Percentiles rank a stretch among this genome's conserved stretches.
Conservation (phyloP, 2,113 vertebrate genomes). For the Ctenodactylus gundi region DNA sequence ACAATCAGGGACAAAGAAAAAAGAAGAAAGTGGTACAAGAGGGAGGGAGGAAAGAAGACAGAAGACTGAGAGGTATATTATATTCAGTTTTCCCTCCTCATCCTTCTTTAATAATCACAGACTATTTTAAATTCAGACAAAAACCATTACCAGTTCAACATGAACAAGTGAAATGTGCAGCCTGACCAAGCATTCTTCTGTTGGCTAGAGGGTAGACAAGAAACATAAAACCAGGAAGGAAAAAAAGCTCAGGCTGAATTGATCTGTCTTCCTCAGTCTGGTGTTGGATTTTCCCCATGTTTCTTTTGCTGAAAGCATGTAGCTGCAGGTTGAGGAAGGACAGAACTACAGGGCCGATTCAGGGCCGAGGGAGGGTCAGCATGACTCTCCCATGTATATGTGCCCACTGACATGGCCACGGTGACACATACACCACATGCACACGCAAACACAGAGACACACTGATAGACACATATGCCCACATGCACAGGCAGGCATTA, state of each 20-base stretch:
- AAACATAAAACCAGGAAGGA: background rate
- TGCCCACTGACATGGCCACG: rapidly evolving
- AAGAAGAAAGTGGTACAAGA: background rate
- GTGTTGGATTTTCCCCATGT: background rate
- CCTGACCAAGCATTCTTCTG: background rate
- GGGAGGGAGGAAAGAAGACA: too few species aligned
- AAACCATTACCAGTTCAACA: background rate
- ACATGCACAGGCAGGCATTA: background rate
- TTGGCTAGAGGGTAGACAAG: background rate
- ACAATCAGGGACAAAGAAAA: background rate
- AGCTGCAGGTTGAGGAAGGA: background rate
- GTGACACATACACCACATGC: background rate
- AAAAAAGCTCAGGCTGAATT: background rate
- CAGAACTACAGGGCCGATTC: background rate
- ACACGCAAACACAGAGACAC: background rate
- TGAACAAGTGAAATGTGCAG: rapidly evolving
- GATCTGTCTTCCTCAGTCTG: background rate
- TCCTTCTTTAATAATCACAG: background rate
- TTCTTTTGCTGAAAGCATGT: too few species aligned
- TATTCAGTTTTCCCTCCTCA: background rate
- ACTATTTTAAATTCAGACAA: background rate
- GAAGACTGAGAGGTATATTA: too few species aligned
- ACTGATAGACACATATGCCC: background rate
- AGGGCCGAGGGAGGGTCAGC: too few species aligned
- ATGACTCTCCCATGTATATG: background rate